A percentile compares a stretch with the other conserved stretches of the same genome.
Conservation (phyloP, 92 coral and sea anemone species). For the Montipora capitata region DNA sequence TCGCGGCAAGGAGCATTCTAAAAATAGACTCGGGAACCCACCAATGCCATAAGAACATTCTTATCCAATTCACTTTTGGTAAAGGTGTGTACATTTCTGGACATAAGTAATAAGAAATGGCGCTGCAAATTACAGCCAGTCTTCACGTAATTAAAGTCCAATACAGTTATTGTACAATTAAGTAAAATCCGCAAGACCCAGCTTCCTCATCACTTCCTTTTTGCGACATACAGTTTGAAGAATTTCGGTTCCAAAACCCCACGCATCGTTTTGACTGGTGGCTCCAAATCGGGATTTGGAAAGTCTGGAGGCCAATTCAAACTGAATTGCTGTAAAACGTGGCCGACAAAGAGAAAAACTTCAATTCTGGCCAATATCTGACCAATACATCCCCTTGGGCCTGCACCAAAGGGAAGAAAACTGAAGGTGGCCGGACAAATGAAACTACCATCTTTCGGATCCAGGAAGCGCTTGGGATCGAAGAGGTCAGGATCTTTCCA, state of each 20-base stretch:
- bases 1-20: too few relatives aligned
- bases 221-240: slow-evolving; percentile 73
- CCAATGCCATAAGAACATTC: too few relatives aligned
- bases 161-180: too few relatives aligned
- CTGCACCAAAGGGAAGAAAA: slow-evolving; percentile 89
- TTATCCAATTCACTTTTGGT: too few relatives aligned
- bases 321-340: slow-evolving; percentile 80
- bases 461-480: slow-evolving; percentile 85
- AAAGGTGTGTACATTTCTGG: too few relatives aligned
- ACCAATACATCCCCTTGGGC: slow-evolving; percentile 89
- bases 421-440: slow-evolving; percentile 74
- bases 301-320: slow-evolving; percentile 74
- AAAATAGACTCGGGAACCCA: too few relatives aligned
- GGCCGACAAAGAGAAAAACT: slow-evolving; percentile 78
- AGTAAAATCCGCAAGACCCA: too few relatives aligned
- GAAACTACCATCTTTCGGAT: slow-evolving; percentile 46
- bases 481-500: slow-evolving; percentile 86
- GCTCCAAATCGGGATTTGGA: slow-evolving; percentile 85
- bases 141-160: too few relatives aligned
- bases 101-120: too few relatives aligned
- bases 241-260: slow-evolving; percentile 86
- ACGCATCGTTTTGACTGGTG: slow-evolving; percentile 59
- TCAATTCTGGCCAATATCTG: slow-evolving; percentile 84
- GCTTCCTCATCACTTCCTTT: neutral
- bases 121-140: too few relatives aligned